These are phyloP conservation scores for Nasonovia ribisnigri DNA, from an alignment of 2,888 invertebrate genomes.

Conservation along the genomic window DNA sequence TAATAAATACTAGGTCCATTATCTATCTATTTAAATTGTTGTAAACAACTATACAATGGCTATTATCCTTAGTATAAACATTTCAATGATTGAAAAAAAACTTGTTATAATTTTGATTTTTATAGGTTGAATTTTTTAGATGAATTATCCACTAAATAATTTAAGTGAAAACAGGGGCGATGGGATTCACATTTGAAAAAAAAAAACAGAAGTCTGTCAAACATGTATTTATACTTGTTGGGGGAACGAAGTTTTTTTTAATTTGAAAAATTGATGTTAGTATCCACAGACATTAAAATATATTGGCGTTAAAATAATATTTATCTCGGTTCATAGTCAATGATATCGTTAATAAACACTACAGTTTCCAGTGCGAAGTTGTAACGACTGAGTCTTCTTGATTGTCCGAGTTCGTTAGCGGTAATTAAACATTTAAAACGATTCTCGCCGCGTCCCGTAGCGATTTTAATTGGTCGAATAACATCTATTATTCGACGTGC, in stretches of 20 bases:
- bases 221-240: not conserved
- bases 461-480: conserved; percentile 52
- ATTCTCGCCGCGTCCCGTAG: not conserved
- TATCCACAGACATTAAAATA: not conserved
- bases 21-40: not conserved
- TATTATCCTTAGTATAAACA: not conserved
- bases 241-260: not conserved
- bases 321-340: not conserved
- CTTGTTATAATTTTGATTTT: not conserved
- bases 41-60: too few species aligned
- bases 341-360: not conserved
- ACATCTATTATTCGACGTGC: conserved; percentile 51
- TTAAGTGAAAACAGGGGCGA: not conserved
- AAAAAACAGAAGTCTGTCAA: not conserved
- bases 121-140: not conserved
- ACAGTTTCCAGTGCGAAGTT: not conserved
- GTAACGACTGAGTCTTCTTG: not conserved
- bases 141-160: not conserved
- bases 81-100: not conserved
- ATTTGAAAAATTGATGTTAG: not conserved
- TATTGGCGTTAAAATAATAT: not conserved
- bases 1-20: not conserved
- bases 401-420: conserved; percentile 41
- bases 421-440: conserved; percentile 54
- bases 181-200: not conserved